These are phyloP conservation scores for Catajapyx aquilonaris DNA, from an alignment of 1,140 invertebrate genomes.

Conservation along the genomic window DNA sequence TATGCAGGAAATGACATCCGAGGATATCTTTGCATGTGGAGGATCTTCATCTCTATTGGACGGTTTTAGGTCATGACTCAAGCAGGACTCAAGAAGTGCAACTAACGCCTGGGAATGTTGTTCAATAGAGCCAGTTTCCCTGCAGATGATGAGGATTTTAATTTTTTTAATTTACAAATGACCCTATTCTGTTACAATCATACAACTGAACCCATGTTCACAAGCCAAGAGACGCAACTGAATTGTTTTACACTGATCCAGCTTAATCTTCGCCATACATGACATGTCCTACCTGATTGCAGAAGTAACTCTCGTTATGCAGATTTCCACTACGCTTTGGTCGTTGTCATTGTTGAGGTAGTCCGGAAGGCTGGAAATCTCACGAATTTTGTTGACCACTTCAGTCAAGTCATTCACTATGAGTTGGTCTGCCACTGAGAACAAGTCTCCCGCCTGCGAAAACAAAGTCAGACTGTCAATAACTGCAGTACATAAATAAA, in stretches of 20 bases:
- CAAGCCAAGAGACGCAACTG: too few species aligned
- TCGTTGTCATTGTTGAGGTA: conserved; percentile 72
- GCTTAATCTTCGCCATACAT: too few species aligned
- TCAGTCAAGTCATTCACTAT: conserved; percentile 69
- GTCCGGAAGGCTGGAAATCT: conserved; percentile 54
- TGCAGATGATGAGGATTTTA: conserved; percentile 20
- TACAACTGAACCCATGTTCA: too few species aligned
- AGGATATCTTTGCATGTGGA: conserved; percentile 85
- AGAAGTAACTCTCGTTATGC: conserved; percentile 66
- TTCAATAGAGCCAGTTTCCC: conserved; percentile 70
- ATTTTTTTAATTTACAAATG: too few species aligned
- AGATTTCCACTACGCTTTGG: conserved; percentile 84
- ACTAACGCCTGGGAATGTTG: conserved; percentile 64
- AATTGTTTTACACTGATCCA: too few species aligned
- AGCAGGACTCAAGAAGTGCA: conserved; percentile 58
- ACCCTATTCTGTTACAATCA: too few species aligned
- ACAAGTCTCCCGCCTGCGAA: conserved; percentile 60
- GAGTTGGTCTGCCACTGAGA: conserved; percentile 60
- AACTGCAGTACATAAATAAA: too few species aligned
- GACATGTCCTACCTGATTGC: conserved; percentile 53
- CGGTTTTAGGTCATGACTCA: conserved; percentile 69
- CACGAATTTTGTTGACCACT: conserved; percentile 52
- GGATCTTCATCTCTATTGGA: conserved; percentile 61
- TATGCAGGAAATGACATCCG: conserved; percentile 80
- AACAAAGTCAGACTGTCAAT: too few species aligned